Percentiles rank a stretch among this genome's conserved stretches.
Evolutionary conservation across 35 echinoderm and acorn worm genomes (phyloP).

Genomic region (Amphiura filiformis): DNA sequence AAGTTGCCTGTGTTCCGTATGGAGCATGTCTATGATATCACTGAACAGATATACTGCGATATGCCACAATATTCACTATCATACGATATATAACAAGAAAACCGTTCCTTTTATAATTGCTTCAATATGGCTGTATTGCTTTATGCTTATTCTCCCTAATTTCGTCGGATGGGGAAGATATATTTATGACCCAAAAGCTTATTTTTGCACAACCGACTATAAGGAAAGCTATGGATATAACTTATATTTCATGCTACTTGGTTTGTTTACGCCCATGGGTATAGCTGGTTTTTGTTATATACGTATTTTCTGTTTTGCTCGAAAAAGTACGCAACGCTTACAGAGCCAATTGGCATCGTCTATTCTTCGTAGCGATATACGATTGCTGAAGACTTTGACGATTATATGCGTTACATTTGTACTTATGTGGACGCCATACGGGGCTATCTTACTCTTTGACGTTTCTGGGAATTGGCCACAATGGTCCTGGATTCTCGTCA

Average conservation of each 20-base stretch:
- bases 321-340: background rate
- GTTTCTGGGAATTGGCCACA: constrained; percentile 33
- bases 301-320: background rate
- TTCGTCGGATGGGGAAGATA: background rate
- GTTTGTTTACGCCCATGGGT: background rate
- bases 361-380: too few species aligned
- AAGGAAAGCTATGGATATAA: background rate
- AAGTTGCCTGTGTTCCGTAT: background rate
- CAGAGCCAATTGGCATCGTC: too few species aligned
- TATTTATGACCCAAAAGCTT: background rate
- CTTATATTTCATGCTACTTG: background rate
- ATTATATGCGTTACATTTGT: constrained; percentile 64
- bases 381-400: constrained; percentile 41
- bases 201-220: background rate
- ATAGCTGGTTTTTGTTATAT: background rate
- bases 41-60: background rate
- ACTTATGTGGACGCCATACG: constrained; percentile 80
- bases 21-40: background rate
- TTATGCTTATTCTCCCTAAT: background rate
- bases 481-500: constrained; percentile 41
- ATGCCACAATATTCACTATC: background rate
- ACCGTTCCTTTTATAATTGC: background rate
- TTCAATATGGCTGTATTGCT: background rate
- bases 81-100: background rate
- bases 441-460: constrained; percentile 57